Evolutionary conservation across 2,797 vertebrate genomes (phyloP), one percentile per base, ranked within the genome.

Genomic region (Choloepus didactylus): DNA sequence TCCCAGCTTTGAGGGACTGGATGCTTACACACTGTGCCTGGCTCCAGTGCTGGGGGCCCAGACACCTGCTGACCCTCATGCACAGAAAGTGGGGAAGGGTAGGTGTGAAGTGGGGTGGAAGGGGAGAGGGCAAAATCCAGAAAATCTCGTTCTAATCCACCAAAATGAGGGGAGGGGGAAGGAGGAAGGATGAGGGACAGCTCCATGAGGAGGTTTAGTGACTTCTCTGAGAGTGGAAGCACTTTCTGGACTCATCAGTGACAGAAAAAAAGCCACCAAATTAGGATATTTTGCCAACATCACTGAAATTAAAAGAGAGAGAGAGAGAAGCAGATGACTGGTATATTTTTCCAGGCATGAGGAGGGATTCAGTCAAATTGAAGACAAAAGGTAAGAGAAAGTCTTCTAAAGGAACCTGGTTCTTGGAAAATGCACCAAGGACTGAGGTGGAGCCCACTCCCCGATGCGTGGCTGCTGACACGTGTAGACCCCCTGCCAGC

Each of bases 11-110:
- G 15, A 29, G 73, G n/a, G 46, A 16, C 41, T 38, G 0, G 14
- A 27, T 4, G 23, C 3, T 25, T 25, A 1, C 11, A 27, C 3
- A n/a, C 21, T 25, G 9, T 27, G 3, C 2, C 2, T 3, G 31
- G 12, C 49, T 72, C 21, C 35, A 38, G 8, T 10, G 49, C 49
- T 31, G 3, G 21, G 19, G 38, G 15, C 31, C 31, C 14, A 44
- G 3, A 27, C 41, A 44, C 59, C 56, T 60, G 2, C 69, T 27
- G 23, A 87, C 29, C 12, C 31, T 60, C 27, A 44, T 7, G 5
- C 21, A 46, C 7, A 15, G n/a, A 54, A 5, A 11, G 9, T 12
- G 49, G 49, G 49, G 49, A 49, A 89, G 19, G 29, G 9, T 27
- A 27, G n/a, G 27, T 19, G 9, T 0, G 12, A 69, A 64, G 5